phyloP scores from a whole-genome alignment of 2,888 invertebrate genomes.

The Parnassius glacialis region DNA sequence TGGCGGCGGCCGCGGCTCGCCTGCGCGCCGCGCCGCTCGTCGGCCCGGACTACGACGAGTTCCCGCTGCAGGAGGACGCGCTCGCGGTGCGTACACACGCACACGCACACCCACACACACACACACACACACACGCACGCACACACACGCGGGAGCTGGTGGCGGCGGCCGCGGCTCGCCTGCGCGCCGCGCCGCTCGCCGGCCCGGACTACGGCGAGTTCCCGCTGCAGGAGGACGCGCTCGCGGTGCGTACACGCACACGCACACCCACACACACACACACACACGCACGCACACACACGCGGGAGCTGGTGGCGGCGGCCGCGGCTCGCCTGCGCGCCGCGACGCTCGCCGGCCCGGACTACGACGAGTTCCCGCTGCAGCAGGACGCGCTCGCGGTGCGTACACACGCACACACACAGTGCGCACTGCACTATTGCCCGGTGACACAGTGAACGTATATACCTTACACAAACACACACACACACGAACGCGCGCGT shows the following conservation, averaged over 20 bases:
- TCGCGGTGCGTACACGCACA: slow-evolving; percentile 42
- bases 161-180: slow-evolving; percentile 66
- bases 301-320: slow-evolving; percentile 73
- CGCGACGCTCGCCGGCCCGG: slow-evolving; percentile 78
- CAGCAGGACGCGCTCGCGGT: slow-evolving; percentile 82
- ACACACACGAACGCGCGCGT: no score
- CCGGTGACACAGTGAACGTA: no score
- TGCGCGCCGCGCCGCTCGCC: slow-evolving; percentile 79
- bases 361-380: slow-evolving; percentile 83
- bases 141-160: slow-evolving; percentile 73
- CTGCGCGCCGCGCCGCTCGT: slow-evolving; percentile 39
- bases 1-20: slow-evolving; percentile 67
- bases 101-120: no score
- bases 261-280: no score
- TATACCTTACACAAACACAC: no score
- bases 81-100: no score
- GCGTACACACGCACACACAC: no score
- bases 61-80: no score
- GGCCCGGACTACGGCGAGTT: slow-evolving; percentile 83
- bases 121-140: slow-evolving; percentile 59
- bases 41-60: no score
- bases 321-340: slow-evolving; percentile 74
- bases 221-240: slow-evolving; percentile 83
- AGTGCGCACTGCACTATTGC: no score
- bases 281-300: slow-evolving; percentile 30